A percentile compares a stretch with the other conserved stretches of the same genome.
These are phyloP conservation scores for Morpho deidamia DNA, from an alignment of 2,888 invertebrate genomes.

Conservation along the genomic window DNA sequence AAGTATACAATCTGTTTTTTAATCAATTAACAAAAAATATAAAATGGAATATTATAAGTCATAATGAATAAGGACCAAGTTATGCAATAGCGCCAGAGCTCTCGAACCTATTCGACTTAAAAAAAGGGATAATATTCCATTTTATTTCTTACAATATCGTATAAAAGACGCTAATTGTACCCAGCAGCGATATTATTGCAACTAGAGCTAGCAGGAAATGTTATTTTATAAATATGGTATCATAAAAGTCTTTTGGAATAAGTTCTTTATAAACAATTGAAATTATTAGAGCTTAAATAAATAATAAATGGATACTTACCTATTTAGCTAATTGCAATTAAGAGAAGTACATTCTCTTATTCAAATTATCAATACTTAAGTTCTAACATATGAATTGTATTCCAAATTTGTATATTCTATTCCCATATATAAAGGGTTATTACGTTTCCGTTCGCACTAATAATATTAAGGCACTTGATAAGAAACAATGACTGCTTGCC, in stretches of 20 bases:
- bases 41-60: no score
- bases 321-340: no score
- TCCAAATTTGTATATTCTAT: background rate
- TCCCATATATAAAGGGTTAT: background rate
- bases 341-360: no score
- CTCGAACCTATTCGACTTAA: conserved; percentile 39
- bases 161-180: conserved; percentile 22
- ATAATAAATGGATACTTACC: no score
- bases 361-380: no score
- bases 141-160: conserved; percentile 27
- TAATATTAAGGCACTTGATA: conserved; percentile 1
- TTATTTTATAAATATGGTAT: no score
- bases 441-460: conserved; percentile 7
- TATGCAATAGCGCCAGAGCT: background rate
- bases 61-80: background rate
- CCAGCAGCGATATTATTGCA: conserved; percentile 12
- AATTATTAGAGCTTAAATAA: no score
- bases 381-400: no score
- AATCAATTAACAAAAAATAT: no score
- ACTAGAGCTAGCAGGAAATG: conserved; percentile 1
- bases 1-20: no score
- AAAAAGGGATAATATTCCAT: conserved; percentile 30
- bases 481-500: conserved; percentile 18
- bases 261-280: no score
- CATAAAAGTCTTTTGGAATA: no score